Base-by-base conservation (phyloP, 2,888 invertebrate species). In the Caenorhabditis auriculariae region DNA sequence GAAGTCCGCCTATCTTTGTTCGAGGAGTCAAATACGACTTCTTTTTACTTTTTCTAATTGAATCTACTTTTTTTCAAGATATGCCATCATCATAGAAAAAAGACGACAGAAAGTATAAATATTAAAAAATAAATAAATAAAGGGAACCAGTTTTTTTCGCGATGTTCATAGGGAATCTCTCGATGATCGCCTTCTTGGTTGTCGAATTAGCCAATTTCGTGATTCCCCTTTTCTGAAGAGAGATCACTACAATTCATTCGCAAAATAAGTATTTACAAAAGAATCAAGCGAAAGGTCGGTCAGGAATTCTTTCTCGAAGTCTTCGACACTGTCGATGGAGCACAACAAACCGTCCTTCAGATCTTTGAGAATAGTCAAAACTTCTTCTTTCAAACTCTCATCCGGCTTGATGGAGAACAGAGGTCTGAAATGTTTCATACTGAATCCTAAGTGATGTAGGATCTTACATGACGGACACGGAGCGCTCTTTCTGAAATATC, bases 131-230 rank as follows among this genome's bases (percentile, higher is more conserved):
- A 35, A 24, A 1, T n/a, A 29, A 21, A 9, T 7, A 27, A 55
- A 44, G 52, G 51, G 27, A 17, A 57, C 57, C 52, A 38, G 51
- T 57, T 0, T 46, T 47, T n/a, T 52, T 42, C 0, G 57, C 57
- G 7, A 52, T 37, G 5, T 21, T n/a, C n/a, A 43, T 46, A 15
- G 47, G 47, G 37, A 52, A 57, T 24, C 39, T 42, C 38, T 57
- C 57, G n/a, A 57, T 57, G 17, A 57, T 24, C 43, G 43, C 32
- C 12, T 39, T 38, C 21, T 39, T 37, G 9, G 57, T 51, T 15
- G 52, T 52, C 26, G 57, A 52, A 23, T 57, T 52, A 2, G 32
- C 46, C 15, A 56, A 47, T 23, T 47, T 52, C 0, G 52, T 38
- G 28, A 57, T 57, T 42, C 57, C 57, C 12, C 52, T 47, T 5